Conservation (phyloP, 2,797 vertebrate species). For the Heteromormyrus szaboi region DNA sequence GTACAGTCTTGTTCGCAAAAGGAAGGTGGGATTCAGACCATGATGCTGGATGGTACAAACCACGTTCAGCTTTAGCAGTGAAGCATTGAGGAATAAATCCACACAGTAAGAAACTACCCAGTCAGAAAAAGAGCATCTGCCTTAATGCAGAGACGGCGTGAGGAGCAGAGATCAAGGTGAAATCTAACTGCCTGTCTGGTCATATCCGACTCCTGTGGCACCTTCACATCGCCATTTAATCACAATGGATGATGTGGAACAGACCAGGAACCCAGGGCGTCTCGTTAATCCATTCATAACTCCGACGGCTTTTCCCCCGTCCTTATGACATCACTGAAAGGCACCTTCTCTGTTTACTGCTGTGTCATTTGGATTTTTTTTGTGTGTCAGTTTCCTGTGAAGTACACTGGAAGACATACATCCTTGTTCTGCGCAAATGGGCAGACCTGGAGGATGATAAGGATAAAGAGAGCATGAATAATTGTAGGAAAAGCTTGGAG, state of each 20-base stretch:
- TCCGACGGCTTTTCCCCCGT: not conserved
- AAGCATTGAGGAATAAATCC: not conserved
- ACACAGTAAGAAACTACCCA: not conserved
- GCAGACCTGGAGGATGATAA: not conserved
- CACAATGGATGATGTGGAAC: not conserved
- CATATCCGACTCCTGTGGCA: not conserved
- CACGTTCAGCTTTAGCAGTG: not conserved
- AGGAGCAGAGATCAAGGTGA: not conserved
- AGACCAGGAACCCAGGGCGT: not conserved
- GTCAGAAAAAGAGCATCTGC: not conserved
- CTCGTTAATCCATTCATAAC: constrained; percentile 13
- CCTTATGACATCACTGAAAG: constrained; percentile 10
- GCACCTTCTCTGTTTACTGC: constrained; percentile 1
- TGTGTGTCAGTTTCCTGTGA: not conserved
- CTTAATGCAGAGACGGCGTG: not conserved
- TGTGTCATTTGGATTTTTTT: not conserved
- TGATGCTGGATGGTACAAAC: not conserved
- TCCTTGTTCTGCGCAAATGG: not conserved
- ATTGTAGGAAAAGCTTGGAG: not conserved
- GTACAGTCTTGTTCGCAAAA: not conserved
- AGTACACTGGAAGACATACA: not conserved
- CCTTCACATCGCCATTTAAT: not conserved
- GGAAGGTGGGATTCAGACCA: not conserved
- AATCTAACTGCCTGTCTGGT: not conserved
- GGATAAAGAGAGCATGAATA: not conserved